Evolutionary conservation across 2,797 vertebrate genomes (phyloP), one percentile per base, ranked within the genome.

Genomic region (Vipera ursinii): DNA sequence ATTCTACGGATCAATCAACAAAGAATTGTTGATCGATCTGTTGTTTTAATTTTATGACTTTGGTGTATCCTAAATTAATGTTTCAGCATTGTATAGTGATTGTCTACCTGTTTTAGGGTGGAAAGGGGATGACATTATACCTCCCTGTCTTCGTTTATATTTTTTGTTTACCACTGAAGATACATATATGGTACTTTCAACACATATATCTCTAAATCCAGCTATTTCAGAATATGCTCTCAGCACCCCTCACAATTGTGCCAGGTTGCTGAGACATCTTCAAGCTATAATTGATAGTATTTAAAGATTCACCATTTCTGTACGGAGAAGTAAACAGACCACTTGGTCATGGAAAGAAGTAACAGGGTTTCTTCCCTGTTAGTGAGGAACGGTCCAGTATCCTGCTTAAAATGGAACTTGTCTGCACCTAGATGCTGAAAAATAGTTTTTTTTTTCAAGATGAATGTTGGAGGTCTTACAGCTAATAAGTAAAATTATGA

Each of bases 11-110:
- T 65, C 61, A 65, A 65, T 65, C 61, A n/a, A 2, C 63, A 65
- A n/a, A 96, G 94, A 95, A 53, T 93, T 89, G 32, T 89, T 94
- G 93, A 94, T 89, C 95, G 93, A 93, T 95, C 91, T 94, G 73
- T 56, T 53, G 86, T 94, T 89, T 51, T 90, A 91, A 90, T n/a
- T 65, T 93, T 91, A 91, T 96, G 95, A 95, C 94, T 69, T 13
- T 89, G 65, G 93, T 87, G 65, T 91, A 93, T 94, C 96, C 92
- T 89, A 93, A 96, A 78, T 95, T 96, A 94, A 95, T 92, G 92
- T 88, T 94, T 95, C 95, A 56, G 85, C 32, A 57, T 92, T 93
- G 96, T 95, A 93, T 87, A 91, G 93, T 93, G 4, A 51, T 95
- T 96, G 93, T 96, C 12, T 65, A 65, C n/a, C n/a, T 65, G 13